Percentiles rank a stretch among this genome's conserved stretches.
These are phyloP conservation scores for Chrysotoxum bicinctum DNA, from an alignment of 2,888 invertebrate genomes.

Conservation along the genomic window DNA sequence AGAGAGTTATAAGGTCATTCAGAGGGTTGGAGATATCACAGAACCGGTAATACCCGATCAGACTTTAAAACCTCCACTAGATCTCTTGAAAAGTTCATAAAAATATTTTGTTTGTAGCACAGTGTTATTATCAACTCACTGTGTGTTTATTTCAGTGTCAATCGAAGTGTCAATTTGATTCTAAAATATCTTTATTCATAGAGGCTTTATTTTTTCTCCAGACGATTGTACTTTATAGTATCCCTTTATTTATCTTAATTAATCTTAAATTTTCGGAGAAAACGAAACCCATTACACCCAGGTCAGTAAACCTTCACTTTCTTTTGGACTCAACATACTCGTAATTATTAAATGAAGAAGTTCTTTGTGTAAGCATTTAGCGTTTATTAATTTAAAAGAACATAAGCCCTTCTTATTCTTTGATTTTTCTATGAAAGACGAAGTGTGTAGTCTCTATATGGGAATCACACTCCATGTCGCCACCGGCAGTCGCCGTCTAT, in stretches of 20 bases:
- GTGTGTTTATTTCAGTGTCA: too few relatives aligned
- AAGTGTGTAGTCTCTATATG: neutral
- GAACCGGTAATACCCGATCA: too few relatives aligned
- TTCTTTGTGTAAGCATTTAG: neutral
- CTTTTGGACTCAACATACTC: neutral
- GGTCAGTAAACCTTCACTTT: neutral
- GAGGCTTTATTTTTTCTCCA: too few relatives aligned
- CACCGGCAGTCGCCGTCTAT: neutral
- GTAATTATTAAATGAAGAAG: neutral
- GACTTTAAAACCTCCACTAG: too few relatives aligned
- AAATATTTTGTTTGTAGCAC: too few relatives aligned
- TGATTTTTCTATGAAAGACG: neutral
- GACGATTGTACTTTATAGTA: too few relatives aligned
- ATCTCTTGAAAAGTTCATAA: too few relatives aligned
- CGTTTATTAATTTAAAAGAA: neutral
- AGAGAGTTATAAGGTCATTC: too few relatives aligned
- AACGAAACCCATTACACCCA: neutral
- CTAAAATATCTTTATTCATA: too few relatives aligned
- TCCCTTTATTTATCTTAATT: neutral
- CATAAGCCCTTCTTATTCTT: neutral
- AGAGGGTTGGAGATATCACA: too few relatives aligned
- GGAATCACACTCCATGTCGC: neutral
- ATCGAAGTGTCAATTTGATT: too few relatives aligned
- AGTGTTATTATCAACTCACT: too few relatives aligned
- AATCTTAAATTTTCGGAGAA: neutral